A percentile compares a stretch with the other conserved stretches of the same genome.
phyloP scores from a whole-genome alignment of 2,888 invertebrate genomes.

The Eupithecia abbreviata region DNA sequence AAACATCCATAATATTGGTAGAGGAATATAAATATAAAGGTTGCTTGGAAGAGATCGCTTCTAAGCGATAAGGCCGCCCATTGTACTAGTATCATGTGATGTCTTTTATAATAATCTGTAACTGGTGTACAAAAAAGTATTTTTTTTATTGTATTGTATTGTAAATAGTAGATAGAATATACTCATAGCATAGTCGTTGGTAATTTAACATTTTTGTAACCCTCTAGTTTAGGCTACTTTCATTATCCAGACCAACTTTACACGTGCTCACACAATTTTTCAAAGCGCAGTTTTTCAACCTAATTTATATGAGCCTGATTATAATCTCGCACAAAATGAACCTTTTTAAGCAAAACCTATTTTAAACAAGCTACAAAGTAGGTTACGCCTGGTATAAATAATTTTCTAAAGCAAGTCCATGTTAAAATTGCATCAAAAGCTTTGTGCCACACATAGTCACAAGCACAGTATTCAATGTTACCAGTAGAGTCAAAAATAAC shows the following conservation, averaged over 20 bases:
- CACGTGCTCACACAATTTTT: conserved; percentile 23
- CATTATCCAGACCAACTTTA: background rate
- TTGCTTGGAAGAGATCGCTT: too few species aligned
- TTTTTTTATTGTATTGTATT: too few species aligned
- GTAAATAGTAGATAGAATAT: background rate
- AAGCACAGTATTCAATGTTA: conserved; percentile 11
- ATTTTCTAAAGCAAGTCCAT: conserved; percentile 48
- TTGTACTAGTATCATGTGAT: too few species aligned
- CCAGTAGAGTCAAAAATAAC: background rate
- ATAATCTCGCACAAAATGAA: conserved; percentile 44
- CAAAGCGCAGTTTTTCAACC: conserved; percentile 39
- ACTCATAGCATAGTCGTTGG: background rate
- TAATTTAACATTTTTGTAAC: background rate
- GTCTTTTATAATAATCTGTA: too few species aligned
- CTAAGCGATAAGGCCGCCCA: too few species aligned
- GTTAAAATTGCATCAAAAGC: conserved; percentile 55
- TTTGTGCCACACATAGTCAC: conserved; percentile 51
- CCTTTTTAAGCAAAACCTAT: conserved; percentile 44
- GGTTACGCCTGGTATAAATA: conserved; percentile 49
- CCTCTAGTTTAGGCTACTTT: background rate
- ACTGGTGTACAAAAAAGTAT: too few species aligned
- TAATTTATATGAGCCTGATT: conserved; percentile 45
- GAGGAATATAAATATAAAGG: too few species aligned
- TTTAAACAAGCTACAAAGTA: conserved; percentile 50
- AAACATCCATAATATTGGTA: too few species aligned